These are phyloP conservation scores for Spheniscus mendiculus DNA, from an alignment of 2,113 vertebrate genomes.

Conservation along the genomic window DNA sequence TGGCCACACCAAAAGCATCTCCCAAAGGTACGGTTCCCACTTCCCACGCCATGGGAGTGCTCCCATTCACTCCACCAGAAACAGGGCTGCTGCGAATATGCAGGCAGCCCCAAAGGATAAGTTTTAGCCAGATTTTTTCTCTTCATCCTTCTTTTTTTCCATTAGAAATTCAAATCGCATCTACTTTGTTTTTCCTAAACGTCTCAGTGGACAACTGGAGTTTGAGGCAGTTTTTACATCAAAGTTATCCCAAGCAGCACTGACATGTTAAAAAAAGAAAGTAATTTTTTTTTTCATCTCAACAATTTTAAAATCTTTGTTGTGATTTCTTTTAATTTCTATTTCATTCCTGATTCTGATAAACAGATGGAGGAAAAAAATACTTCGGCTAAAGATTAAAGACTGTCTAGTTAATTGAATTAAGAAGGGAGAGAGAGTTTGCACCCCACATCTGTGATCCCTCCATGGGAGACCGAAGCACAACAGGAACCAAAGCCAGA, in stretches of 20 bases:
- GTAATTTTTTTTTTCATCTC: background rate
- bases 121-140: background rate
- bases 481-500: background rate
- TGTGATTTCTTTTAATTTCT: conserved; percentile 27
- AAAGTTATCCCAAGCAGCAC: conserved; percentile 34
- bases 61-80: background rate
- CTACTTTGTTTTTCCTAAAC: conserved; percentile 9
- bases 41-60: rapidly evolving
- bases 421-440: conserved; percentile 14
- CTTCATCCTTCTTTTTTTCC: background rate
- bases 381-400: conserved; percentile 15
- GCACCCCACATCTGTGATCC: background rate
- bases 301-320: conserved; percentile 32
- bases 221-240: conserved; percentile 43
- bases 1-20: background rate
- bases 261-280: background rate
- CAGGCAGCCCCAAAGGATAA: background rate
- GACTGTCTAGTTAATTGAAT: conserved; percentile 35
- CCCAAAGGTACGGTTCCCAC: background rate
- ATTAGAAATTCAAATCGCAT: background rate
- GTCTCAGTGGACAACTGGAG: conserved; percentile 19
- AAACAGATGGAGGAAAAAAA: conserved; percentile 47
- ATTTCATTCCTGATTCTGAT: conserved; percentile 28
- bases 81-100: background rate
- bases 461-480: background rate